These are phyloP conservation scores for Coelinius sp. DNA, from an alignment of 2,888 invertebrate genomes.

Conservation along the genomic window DNA sequence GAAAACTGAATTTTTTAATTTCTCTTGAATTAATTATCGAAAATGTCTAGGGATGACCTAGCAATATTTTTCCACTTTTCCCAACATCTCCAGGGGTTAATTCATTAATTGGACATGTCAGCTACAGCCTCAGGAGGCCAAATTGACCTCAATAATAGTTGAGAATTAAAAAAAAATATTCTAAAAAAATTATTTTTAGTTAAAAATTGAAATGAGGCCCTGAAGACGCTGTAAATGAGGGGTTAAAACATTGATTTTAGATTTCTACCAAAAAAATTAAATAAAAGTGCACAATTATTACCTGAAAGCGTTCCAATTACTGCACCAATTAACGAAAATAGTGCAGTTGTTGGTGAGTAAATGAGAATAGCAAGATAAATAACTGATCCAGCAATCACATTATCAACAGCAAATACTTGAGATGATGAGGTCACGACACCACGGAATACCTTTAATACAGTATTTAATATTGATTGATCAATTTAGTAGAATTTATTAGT, in stretches of 20 bases:
- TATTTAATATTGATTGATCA: conserved; percentile 2
- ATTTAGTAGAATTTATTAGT: too few species aligned
- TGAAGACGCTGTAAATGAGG: too few species aligned
- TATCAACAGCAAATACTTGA: conserved; percentile 68
- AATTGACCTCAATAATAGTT: background rate
- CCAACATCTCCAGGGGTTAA: background rate
- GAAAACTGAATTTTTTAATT: background rate
- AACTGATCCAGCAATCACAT: conserved; percentile 63
- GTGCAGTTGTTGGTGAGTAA: conserved; percentile 69
- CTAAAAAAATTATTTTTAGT: background rate
- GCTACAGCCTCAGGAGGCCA: background rate
- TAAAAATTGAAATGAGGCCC: background rate
- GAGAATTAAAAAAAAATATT: background rate
- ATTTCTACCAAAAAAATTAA: background rate
- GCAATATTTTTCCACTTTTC: background rate
- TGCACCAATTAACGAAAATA: conserved; percentile 67
- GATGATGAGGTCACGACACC: conserved; percentile 69
- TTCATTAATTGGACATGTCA: background rate
- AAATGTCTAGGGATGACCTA: background rate
- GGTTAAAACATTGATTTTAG: background rate
- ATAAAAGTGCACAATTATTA: conserved; percentile 49
- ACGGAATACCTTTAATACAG: conserved; percentile 63
- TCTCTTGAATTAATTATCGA: background rate
- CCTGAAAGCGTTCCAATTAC: conserved; percentile 66
- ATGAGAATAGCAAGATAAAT: conserved; percentile 68